Percentiles rank a stretch among this genome's conserved stretches.
Conservation (phyloP, 1,140 invertebrate genomes). For the Kradibia gibbosae region DNA sequence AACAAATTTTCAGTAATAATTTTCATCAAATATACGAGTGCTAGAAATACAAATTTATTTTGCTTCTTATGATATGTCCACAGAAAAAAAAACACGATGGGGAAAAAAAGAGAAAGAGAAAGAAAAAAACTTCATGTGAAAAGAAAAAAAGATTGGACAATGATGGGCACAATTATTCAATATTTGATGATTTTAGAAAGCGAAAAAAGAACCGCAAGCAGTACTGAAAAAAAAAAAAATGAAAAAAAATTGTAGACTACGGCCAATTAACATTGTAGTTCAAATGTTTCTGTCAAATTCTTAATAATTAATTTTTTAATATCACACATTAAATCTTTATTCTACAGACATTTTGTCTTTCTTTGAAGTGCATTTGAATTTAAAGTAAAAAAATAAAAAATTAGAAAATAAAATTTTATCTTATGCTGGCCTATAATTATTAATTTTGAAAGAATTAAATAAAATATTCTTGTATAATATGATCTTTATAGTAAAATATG, state of each 20-base stretch:
- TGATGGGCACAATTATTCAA: slow-evolving; percentile 70
- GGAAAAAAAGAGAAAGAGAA: slow-evolving; percentile 66
- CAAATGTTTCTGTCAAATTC: slow-evolving; percentile 53
- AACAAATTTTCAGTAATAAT: slow-evolving; percentile 45
- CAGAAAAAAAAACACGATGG: slow-evolving; percentile 73
- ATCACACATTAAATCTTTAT: slow-evolving; percentile 43
- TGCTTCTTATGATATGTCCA: slow-evolving; percentile 73
- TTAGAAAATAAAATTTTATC: not conserved
- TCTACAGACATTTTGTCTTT: slow-evolving; percentile 41
- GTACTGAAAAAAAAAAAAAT: slow-evolving; percentile 50
- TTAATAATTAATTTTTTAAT: slow-evolving; percentile 37
- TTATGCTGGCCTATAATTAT: not conserved
- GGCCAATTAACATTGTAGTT: slow-evolving; percentile 64
- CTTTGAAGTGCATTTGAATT: slow-evolving; percentile 21
- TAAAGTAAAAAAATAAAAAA: not conserved
- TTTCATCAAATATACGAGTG: slow-evolving; percentile 41
- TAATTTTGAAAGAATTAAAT: slow-evolving; percentile 1
- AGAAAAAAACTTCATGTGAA: slow-evolving; percentile 71
- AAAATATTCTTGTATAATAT: not conserved
- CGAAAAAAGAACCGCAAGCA: slow-evolving; percentile 60
- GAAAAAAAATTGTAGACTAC: slow-evolving; percentile 54
- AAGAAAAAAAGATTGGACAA: slow-evolving; percentile 72
- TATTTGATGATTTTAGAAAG: slow-evolving; percentile 68
- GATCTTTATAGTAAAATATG: slow-evolving; percentile 3
- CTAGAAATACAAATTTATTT: slow-evolving; percentile 62